Percentiles rank a stretch among this genome's conserved stretches.
Evolutionary conservation across 2,888 invertebrate species (phyloP).

Genomic region (Hyalella azteca): DNA sequence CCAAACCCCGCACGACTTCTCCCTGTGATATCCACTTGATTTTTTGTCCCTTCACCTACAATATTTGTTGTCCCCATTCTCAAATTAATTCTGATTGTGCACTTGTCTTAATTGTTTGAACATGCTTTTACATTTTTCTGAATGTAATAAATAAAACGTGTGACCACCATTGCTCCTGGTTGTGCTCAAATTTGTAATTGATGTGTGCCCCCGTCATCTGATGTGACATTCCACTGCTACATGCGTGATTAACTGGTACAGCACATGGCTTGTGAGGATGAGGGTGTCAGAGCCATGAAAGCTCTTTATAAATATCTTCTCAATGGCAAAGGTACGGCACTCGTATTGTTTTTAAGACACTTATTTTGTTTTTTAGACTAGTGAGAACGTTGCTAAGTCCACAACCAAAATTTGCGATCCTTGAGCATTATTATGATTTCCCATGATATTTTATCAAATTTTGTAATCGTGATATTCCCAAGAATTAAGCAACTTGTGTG

Average conservation of each 20-base stretch:
- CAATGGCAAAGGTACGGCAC: constrained; percentile 38
- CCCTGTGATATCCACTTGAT: neutral
- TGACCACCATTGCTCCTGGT: too few species aligned
- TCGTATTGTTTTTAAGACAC: neutral
- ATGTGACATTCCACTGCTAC: neutral
- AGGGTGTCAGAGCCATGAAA: constrained; percentile 23
- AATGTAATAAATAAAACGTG: too few species aligned
- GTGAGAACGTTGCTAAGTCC: too few species aligned
- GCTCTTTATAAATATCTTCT: constrained; percentile 29
- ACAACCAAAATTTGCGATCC: too few species aligned
- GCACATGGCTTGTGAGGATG: constrained; percentile 37
- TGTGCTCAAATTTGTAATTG: too few species aligned
- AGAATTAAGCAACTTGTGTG: too few species aligned
- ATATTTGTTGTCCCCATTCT: neutral
- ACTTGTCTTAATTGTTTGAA: neutral
- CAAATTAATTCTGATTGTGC: neutral
- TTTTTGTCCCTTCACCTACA: neutral
- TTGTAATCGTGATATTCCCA: too few species aligned
- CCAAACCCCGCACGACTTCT: neutral
- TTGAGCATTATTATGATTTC: too few species aligned
- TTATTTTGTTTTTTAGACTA: too few species aligned
- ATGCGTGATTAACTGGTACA: neutral
- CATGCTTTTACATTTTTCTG: neutral
- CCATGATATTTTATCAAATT: too few species aligned
- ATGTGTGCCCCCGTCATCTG: too few species aligned